phyloP scores from a whole-genome alignment of 1,140 invertebrate genomes.

The Trichogramma pretiosum region DNA sequence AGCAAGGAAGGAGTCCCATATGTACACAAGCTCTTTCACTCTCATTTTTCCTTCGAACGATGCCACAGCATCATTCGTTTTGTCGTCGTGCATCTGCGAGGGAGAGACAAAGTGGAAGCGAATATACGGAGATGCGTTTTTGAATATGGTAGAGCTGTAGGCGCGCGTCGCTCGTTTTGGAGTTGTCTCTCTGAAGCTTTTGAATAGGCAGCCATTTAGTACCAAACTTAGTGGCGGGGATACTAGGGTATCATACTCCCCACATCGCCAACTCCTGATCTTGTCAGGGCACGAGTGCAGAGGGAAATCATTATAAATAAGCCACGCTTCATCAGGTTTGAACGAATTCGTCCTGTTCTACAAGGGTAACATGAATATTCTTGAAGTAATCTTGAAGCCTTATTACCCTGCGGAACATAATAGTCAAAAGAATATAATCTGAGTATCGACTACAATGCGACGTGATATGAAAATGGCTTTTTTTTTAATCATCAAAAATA shows the following conservation, averaged over 20 bases:
- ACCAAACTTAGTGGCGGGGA: conserved; percentile 33
- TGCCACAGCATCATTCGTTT: not conserved
- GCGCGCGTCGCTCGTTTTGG: too few species aligned
- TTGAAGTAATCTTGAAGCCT: conserved; percentile 16
- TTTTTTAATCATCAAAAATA: too few species aligned
- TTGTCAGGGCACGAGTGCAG: not conserved
- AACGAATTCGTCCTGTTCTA: conserved; percentile 32
- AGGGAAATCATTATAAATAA: too few species aligned
- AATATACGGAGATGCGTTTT: too few species aligned
- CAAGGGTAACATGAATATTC: conserved; percentile 31
- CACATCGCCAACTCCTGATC: too few species aligned
- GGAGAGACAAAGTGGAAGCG: not conserved
- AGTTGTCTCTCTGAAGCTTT: too few species aligned
- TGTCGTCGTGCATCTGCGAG: not conserved
- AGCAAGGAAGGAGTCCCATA: conserved; percentile 14
- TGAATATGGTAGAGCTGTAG: too few species aligned
- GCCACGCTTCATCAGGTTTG: conserved; percentile 36
- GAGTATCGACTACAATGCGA: too few species aligned
- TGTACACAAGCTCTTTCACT: conserved; percentile 6
- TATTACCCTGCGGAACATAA: too few species aligned
- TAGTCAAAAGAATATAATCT: too few species aligned
- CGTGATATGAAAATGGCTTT: too few species aligned
- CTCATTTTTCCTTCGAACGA: conserved; percentile 6
- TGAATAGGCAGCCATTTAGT: conserved; percentile 38
- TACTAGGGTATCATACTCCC: conserved; percentile 33